Evolutionary conservation across 37 sponge, comb jelly and placozoan genomes (phyloP).

Genomic region (Cladorhizidae sp.): DNA sequence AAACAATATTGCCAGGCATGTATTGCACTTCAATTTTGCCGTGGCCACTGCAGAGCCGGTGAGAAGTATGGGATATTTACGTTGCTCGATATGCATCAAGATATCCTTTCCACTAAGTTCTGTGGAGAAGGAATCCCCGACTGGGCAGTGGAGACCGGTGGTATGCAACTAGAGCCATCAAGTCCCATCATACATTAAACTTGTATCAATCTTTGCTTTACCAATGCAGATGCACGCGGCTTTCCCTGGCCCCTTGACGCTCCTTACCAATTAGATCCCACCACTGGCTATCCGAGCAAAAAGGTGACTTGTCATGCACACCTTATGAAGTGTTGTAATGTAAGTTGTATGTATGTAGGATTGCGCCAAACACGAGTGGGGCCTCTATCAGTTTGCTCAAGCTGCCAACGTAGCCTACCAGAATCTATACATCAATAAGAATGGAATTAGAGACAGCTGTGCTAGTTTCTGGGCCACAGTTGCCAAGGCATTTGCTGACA

Average conservation of each 20-base stretch:
- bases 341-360: slow-evolving; percentile 21
- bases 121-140: slow-evolving; percentile 91
- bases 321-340: neutral
- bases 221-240: slow-evolving; percentile 47
- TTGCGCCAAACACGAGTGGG: slow-evolving; percentile 74
- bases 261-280: slow-evolving; percentile 54
- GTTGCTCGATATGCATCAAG: slow-evolving; percentile 95
- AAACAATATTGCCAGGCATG: neutral
- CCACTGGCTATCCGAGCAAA: slow-evolving; percentile 57
- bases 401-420: slow-evolving; percentile 77
- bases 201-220: neutral
- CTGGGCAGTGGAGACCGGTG: slow-evolving; percentile 82
- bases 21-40: neutral
- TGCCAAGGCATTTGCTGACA: slow-evolving; percentile 72
- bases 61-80: slow-evolving; percentile 74
- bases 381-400: slow-evolving; percentile 59
- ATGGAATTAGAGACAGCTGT: slow-evolving; percentile 69
- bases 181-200: neutral
- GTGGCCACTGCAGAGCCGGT: slow-evolving; percentile 17
- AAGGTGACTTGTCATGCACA: slow-evolving; percentile 17
- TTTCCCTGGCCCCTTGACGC: slow-evolving; percentile 54
- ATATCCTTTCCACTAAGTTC: slow-evolving; percentile 69
- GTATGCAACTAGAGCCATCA: slow-evolving; percentile 24
- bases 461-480: slow-evolving; percentile 80
- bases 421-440: slow-evolving; percentile 77